These are phyloP conservation scores for Pantherophis guttatus DNA, from an alignment of 2,113 vertebrate species.

Conservation along the genomic window DNA sequence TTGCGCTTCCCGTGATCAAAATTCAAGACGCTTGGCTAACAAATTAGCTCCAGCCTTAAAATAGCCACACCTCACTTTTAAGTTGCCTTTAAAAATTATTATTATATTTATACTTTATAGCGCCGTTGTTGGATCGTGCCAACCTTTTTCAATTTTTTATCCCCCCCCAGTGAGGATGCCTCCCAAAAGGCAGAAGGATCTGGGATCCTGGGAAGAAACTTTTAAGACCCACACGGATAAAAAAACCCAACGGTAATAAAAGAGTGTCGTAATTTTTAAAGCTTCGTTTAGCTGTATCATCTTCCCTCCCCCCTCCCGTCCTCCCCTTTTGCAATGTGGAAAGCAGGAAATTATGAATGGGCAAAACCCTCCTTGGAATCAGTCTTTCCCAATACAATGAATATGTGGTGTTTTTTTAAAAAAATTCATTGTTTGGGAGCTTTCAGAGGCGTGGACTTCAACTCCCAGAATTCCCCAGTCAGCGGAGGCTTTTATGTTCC, in stretches of 20 bases:
- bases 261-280: not conserved
- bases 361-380: not conserved
- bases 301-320: not conserved
- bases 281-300: not conserved
- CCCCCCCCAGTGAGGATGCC: conserved; percentile 45
- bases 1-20: too few species aligned
- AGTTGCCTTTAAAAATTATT: too few species aligned
- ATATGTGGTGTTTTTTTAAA: too few species aligned
- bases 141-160: not conserved
- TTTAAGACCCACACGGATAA: conserved; percentile 88
- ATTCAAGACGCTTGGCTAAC: too few species aligned
- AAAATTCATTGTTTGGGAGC: not conserved
- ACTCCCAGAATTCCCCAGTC: not conserved
- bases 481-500: not conserved
- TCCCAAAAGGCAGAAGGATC: conserved; percentile 58
- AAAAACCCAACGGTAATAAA: conserved; percentile 82
- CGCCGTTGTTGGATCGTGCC: rapidly evolving
- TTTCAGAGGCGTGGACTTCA: not conserved
- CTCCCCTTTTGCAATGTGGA: not conserved
- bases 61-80: not conserved
- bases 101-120: not conserved
- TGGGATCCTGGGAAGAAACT: conserved; percentile 87
- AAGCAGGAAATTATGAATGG: not conserved
- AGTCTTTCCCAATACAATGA: not conserved
- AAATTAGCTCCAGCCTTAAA: not conserved